phyloP scores from a whole-genome alignment of 35 echinoderm and acorn worm species.

The Lytechinus variegatus region DNA sequence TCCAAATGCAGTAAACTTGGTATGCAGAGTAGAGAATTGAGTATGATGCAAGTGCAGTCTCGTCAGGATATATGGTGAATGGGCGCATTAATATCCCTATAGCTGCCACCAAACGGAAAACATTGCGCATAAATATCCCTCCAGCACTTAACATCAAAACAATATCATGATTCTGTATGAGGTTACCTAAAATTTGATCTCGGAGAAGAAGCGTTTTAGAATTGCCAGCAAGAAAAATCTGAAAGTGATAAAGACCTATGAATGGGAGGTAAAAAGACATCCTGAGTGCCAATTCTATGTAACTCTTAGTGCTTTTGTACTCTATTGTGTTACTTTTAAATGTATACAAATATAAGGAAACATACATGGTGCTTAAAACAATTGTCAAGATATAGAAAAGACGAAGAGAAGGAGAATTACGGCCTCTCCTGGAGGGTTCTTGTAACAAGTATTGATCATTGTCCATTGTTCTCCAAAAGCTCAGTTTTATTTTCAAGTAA shows the following conservation, averaged over 20 bases:
- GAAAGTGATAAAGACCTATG: background rate
- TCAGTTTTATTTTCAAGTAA: background rate
- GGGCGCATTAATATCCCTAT: background rate
- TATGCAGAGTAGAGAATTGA: background rate
- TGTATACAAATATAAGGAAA: background rate
- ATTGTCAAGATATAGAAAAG: background rate
- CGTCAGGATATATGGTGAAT: background rate
- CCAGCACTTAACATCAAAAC: background rate
- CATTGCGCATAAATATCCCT: background rate
- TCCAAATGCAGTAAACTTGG: background rate
- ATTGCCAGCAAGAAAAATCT: background rate
- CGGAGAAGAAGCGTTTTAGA: background rate
- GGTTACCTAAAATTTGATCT: background rate
- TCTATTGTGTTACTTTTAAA: background rate
- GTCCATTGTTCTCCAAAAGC: background rate
- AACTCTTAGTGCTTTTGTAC: background rate
- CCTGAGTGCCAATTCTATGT: background rate
- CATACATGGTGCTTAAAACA: background rate
- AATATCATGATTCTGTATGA: background rate
- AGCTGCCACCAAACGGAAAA: background rate
- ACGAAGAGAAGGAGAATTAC: background rate
- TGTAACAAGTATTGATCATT: background rate
- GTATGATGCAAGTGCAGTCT: background rate
- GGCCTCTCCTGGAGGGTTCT: background rate
- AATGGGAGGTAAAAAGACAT: background rate